Evolutionary conservation across 1,140 invertebrate genomes (phyloP).

Genomic region (Hycleus phaleratus): DNA sequence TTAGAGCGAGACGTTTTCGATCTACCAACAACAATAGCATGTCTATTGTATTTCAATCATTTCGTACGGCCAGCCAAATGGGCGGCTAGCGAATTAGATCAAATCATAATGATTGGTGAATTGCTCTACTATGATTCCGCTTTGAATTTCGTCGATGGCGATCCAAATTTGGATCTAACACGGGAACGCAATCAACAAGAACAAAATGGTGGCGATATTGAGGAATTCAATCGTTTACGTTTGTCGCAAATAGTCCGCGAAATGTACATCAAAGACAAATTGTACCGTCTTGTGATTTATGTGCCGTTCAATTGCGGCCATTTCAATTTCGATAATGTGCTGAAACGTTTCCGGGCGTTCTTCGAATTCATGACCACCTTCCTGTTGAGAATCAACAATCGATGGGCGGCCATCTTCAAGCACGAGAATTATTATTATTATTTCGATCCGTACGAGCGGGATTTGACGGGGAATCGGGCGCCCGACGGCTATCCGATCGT

Average conservation of each 20-base stretch:
- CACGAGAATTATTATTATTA: slow-evolving; percentile 23
- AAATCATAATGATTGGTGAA: slow-evolving; percentile 24
- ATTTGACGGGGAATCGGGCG: slow-evolving; percentile 5
- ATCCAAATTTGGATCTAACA: too few relatives aligned
- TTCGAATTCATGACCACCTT: slow-evolving; percentile 23
- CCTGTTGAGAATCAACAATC: slow-evolving; percentile 12
- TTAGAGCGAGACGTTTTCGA: neutral
- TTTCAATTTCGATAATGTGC: slow-evolving; percentile 7
- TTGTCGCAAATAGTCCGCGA: slow-evolving; percentile 9
- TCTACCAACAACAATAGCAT: neutral
- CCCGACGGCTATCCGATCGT: neutral
- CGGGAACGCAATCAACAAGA: too few relatives aligned
- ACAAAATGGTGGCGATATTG: too few relatives aligned
- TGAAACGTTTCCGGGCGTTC: slow-evolving; percentile 10
- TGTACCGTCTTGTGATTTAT: slow-evolving; percentile 13
- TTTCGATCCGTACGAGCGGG: slow-evolving; percentile 25
- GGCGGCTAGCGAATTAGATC: slow-evolving; percentile 24
- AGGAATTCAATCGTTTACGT: too few relatives aligned
- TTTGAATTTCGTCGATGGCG: slow-evolving; percentile 2
- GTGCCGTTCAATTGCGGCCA: slow-evolving; percentile 14
- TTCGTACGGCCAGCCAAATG: slow-evolving; percentile 7
- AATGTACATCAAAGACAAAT: slow-evolving; percentile 1
- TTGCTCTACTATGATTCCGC: slow-evolving; percentile 26
- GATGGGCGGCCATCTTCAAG: slow-evolving; percentile 16
- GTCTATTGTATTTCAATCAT: slow-evolving; percentile 2